Evolutionary conservation across 2,113 vertebrate genomes (phyloP).

Genomic region (Xiphophorus couchianus): DNA sequence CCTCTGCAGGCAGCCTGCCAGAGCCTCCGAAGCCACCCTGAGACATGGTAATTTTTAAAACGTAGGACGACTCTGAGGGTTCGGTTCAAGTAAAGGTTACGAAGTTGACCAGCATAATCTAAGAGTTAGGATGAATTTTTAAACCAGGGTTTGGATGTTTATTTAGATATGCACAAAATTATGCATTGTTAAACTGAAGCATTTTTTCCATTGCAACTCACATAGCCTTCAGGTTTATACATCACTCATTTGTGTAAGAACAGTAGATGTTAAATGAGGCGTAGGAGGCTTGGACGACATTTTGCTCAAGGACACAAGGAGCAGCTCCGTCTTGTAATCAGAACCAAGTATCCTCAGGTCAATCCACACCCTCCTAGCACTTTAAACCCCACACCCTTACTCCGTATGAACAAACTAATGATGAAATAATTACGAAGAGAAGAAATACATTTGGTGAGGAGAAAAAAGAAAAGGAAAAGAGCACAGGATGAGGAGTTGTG

Average conservation of each 20-base stretch:
- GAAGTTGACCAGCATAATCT: slow-evolving; percentile 24
- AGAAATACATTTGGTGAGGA: slow-evolving; percentile 26
- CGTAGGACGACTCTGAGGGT: slow-evolving; percentile 54
- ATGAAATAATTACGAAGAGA: slow-evolving; percentile 29
- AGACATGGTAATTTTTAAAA: slow-evolving; percentile 52
- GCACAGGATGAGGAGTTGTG: slow-evolving; percentile 25
- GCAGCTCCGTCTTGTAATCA: slow-evolving; percentile 60
- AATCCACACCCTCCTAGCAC: slow-evolving; percentile 53
- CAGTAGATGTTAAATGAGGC: slow-evolving; percentile 74
- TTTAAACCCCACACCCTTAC: slow-evolving; percentile 36
- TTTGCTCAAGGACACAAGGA: slow-evolving; percentile 76
- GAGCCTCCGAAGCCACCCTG: slow-evolving; percentile 36
- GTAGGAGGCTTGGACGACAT: slow-evolving; percentile 51
- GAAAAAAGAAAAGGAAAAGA: slow-evolving; percentile 17
- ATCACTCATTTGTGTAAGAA: slow-evolving; percentile 75
- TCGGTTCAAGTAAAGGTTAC: slow-evolving; percentile 71
- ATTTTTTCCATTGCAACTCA: slow-evolving; percentile 63
- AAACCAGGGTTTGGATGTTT: slow-evolving; percentile 17
- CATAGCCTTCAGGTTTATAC: slow-evolving; percentile 77
- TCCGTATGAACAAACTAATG: neutral
- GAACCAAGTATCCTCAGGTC: slow-evolving; percentile 67
- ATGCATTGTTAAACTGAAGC: slow-evolving; percentile 61
- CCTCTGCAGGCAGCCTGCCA: slow-evolving; percentile 28
- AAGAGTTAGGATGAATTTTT: slow-evolving; percentile 62
- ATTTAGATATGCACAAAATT: slow-evolving; percentile 55